Evolutionary conservation across 2,888 invertebrate genomes (phyloP), one percentile per base, ranked within the genome.

Genomic region (Adineta ricciae): DNA sequence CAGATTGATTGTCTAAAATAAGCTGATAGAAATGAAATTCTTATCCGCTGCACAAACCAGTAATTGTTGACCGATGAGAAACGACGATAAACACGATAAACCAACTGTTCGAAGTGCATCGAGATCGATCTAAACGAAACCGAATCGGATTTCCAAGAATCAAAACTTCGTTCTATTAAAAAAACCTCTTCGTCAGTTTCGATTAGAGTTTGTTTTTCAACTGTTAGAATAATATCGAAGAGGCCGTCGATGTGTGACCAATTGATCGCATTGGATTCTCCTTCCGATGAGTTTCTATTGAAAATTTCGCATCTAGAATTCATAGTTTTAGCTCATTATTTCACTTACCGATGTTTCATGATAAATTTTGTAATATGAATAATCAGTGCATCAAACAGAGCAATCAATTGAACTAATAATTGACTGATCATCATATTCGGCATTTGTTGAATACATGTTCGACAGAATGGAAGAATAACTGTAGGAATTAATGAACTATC

Each of bases 31-130:
- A 27, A 27, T 64, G 14, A 64, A n/a, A 64, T 24, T 64, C 8
- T 46, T 46, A 27, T 24, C 27, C 46, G 7, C 11, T 21, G 14
- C 11, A 78, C 41, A 41, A 41, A 78, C 78, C 38, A 78, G n/a
- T 41, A 41, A n/a, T 78, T 78, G 24, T 78, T 78, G 78, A n/a
- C 78, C 78, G 41, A 41, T 38, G 24, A 41, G n/a, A 41, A 78
- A 78, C 41, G 78, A 78, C 41, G 78, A 38, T 41, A 78, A 78
- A 78, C 38, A 78, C 11, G 78, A 78, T n/a, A 78, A 8, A 78
- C 78, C 38, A 24, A 36, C 32, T 1, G 41, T 38, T 36, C 38
- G 78, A n/a, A 78, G 78, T 24, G 9, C 41, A 14, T 78, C 78
- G 11, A 78, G 41, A n/a, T 41, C 41, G 19, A 41, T 78, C 78